Percentiles rank a stretch among this genome's conserved stretches.
Evolutionary conservation across 2,113 vertebrate species (phyloP).

Genomic region (Lates calcarifer): DNA sequence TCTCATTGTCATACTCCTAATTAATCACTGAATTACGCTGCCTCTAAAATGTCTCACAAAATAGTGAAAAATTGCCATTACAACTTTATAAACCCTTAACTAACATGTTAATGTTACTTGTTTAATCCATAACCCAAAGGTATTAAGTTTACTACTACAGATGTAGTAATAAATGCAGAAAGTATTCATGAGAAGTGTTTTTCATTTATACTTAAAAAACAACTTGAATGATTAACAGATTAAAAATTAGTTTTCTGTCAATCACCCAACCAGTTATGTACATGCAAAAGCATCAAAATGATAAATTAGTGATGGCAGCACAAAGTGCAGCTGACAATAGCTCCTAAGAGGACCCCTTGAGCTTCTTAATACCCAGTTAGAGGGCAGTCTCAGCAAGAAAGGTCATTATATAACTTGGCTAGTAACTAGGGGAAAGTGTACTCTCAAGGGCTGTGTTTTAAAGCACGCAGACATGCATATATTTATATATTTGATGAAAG

Average conservation of each 20-base stretch:
- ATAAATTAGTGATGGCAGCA: background rate
- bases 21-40: background rate
- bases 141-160: background rate
- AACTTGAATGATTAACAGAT: background rate
- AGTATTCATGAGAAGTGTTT: background rate
- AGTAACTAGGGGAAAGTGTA: background rate
- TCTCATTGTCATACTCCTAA: background rate
- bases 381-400: background rate
- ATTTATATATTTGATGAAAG: conserved; percentile 25
- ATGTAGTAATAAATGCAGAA: background rate
- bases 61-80: background rate
- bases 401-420: background rate
- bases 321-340: background rate
- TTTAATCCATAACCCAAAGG: background rate
- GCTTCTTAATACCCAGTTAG: background rate
- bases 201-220: background rate
- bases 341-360: background rate
- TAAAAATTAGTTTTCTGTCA: background rate
- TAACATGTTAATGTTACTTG: background rate
- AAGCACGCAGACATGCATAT: background rate
- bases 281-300: background rate
- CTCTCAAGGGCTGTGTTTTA: background rate
- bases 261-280: background rate
- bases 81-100: background rate
- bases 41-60: background rate